phyloP scores from a whole-genome alignment of 2,797 vertebrate genomes.

The Ctenopoma kingsleyae region DNA sequence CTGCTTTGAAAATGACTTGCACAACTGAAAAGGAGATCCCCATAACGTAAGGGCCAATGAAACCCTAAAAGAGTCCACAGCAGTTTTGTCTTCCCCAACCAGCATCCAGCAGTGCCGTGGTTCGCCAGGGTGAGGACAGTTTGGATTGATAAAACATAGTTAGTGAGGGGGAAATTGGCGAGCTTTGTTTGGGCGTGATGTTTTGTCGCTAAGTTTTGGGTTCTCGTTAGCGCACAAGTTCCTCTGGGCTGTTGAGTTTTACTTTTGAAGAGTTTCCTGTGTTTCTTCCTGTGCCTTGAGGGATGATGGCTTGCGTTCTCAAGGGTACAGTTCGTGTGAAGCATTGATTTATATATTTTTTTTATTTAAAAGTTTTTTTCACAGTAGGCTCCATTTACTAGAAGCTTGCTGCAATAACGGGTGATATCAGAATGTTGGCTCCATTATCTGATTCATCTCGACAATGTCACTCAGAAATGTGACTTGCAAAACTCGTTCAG shows the following conservation, averaged over 20 bases:
- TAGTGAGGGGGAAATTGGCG: constrained; percentile 63
- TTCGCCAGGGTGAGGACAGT: constrained; percentile 62
- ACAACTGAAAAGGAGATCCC: constrained; percentile 95
- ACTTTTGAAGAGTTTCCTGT: constrained; percentile 70
- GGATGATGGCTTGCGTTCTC: constrained; percentile 56
- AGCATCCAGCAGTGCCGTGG: constrained; percentile 77
- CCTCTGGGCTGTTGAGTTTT: constrained; percentile 57
- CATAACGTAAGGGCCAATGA: constrained; percentile 88
- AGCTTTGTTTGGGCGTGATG: constrained; percentile 44
- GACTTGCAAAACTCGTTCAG: constrained; percentile 23
- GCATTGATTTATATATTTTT: constrained; percentile 37
- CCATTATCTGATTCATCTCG: constrained; percentile 3
- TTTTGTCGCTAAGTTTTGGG: constrained; percentile 42
- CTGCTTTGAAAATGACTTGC: constrained; percentile 97
- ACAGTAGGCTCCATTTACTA: constrained; percentile 15
- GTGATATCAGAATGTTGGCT: constrained; percentile 1
- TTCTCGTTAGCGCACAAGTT: constrained; percentile 50
- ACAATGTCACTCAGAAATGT: constrained; percentile 9
- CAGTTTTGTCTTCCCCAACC: constrained; percentile 80
- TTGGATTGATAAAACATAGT: constrained; percentile 80
- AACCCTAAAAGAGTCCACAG: constrained; percentile 88
- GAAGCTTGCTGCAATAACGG: constrained; percentile 3
- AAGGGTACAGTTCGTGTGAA: constrained; percentile 44
- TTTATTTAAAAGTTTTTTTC: no score
- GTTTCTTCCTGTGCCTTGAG: constrained; percentile 60